Evolutionary conservation across 1,140 invertebrate genomes (phyloP), one percentile per base, ranked within the genome.

Genomic region (Littorina saxatilis): DNA sequence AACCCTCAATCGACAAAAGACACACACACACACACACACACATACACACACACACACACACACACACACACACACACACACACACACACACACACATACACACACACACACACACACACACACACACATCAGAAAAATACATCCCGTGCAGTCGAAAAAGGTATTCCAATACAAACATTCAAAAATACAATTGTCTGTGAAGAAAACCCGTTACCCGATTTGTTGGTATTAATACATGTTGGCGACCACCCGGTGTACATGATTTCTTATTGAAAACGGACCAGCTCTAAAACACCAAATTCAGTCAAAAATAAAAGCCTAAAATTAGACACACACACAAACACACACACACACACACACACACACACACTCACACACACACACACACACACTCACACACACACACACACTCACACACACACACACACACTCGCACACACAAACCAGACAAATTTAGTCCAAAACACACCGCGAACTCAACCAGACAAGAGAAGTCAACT

Each of bases 301-400:
- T n/a, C n/a, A n/a, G n/a, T n/a, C n/a, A n/a, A n/a, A n/a, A n/a
- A n/a, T n/a, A n/a, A n/a, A n/a, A n/a, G n/a, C n/a, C n/a, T n/a
- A n/a, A n/a, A n/a, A n/a, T n/a, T n/a, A n/a, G n/a, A 58, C 55
- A 58, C 55, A 58, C 55, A 58, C 55, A 58, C 55, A 58, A 9
- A 58, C 55, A 58, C 55, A 58, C 55, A 58, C 55, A 58, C 55
- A 58, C 55, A 58, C 55, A 47, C 43, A 47, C 43, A 47, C 55
- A 58, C 55, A 58, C 55, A 58, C 55, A 58, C 55, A 58, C 55
- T 23, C 55, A 58, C 55, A 58, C 55, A 58, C 55, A 58, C 55
- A 58, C 55, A 58, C 55, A 58, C 55, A 58, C 55, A 58, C 55
- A 58, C 55, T 13, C 55, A 58, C 55, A 58, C 55, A 58, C 55